Conservation (phyloP, 2,888 invertebrate species). For the Mallateleia sp. region DNA sequence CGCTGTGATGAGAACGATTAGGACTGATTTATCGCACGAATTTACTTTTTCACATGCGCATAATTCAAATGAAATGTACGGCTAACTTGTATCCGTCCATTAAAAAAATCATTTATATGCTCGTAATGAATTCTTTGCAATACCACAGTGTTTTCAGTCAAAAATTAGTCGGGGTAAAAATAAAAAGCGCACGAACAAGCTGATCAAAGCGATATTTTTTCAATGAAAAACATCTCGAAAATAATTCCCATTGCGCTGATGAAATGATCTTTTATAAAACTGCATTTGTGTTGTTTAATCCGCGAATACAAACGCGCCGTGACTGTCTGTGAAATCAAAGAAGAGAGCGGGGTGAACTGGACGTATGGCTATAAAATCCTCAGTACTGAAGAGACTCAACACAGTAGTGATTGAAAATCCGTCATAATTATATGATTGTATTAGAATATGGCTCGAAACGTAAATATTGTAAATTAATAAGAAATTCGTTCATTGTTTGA, state of each 20-base stretch:
- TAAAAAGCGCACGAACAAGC: background rate
- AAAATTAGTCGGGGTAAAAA: conserved; percentile 8
- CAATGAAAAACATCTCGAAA: conserved; percentile 12
- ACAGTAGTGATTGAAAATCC: conserved; percentile 64
- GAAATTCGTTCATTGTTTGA: conserved; percentile 65
- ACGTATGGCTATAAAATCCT: conserved; percentile 77
- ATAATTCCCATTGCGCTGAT: background rate
- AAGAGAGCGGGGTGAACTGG: conserved; percentile 76
- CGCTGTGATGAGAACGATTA: background rate
- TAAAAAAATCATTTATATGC: background rate
- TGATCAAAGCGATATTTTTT: conserved; percentile 37
- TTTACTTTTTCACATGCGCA: background rate
- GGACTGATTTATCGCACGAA: background rate
- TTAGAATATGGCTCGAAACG: conserved; percentile 85
- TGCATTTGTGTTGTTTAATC: conserved; percentile 41
- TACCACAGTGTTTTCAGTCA: background rate
- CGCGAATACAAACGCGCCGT: conserved; percentile 1
- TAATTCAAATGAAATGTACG: no score
- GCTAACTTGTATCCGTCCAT: background rate
- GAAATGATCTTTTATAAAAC: conserved; percentile 50
- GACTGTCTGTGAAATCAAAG: conserved; percentile 47
- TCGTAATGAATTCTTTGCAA: background rate
- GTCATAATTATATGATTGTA: conserved; percentile 40
- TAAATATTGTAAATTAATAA: conserved; percentile 81
- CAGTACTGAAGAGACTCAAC: conserved; percentile 79